phyloP scores from a whole-genome alignment of 2,797 vertebrate genomes.

The Echiichthys vipera region DNA sequence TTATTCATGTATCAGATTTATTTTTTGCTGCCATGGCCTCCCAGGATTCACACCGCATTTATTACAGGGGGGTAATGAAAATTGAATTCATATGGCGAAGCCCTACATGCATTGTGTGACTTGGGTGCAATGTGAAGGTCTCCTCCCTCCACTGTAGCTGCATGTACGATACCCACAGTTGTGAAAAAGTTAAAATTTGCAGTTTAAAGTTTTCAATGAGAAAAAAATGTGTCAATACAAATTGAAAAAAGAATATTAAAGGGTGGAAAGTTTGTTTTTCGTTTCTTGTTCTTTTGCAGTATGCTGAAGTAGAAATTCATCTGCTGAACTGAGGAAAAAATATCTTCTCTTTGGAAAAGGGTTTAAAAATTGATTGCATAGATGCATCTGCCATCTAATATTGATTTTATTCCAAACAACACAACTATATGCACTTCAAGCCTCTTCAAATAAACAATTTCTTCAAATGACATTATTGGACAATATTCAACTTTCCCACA shows the following conservation, averaged over 20 bases:
- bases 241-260: slow-evolving; percentile 40
- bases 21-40: slow-evolving; percentile 84
- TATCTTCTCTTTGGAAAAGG: slow-evolving; percentile 13
- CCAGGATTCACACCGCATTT: slow-evolving; percentile 84
- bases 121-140: slow-evolving; percentile 66
- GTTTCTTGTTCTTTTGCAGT: slow-evolving; percentile 16
- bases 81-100: slow-evolving; percentile 80
- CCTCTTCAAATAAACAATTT: slow-evolving; percentile 29
- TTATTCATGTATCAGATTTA: slow-evolving; percentile 88
- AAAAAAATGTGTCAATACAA: slow-evolving; percentile 33
- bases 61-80: slow-evolving; percentile 85
- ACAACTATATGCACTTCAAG: slow-evolving; percentile 1
- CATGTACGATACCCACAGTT: slow-evolving; percentile 30
- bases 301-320: slow-evolving; percentile 12
- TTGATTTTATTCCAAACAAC: slow-evolving; percentile 30
- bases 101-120: slow-evolving; percentile 72
- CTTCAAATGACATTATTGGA: slow-evolving; percentile 22
- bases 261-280: slow-evolving; percentile 44
- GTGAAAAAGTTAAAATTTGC: slow-evolving; percentile 39
- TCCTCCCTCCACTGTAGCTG: slow-evolving; percentile 54
- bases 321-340: slow-evolving; percentile 4
- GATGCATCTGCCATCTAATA: slow-evolving; percentile 25
- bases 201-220: slow-evolving; percentile 57
- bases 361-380: slow-evolving; percentile 33
- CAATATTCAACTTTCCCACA: too few relatives aligned